Base-by-base conservation (phyloP, 1,140 invertebrate genomes). In the Papilio helenus region DNA sequence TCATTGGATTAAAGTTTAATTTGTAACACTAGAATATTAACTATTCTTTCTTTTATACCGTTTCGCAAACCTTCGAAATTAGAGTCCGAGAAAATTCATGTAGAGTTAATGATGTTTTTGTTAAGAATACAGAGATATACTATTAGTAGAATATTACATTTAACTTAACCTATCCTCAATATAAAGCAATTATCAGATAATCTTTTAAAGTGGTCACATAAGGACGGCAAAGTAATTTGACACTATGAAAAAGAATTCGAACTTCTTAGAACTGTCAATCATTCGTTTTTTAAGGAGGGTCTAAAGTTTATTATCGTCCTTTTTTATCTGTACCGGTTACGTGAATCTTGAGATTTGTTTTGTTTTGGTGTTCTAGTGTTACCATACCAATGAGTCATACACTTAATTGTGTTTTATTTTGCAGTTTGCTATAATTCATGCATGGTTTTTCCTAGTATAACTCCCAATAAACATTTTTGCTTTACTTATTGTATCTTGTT, bases 271-370 rank as follows among this genome's bases (percentile, higher is more conserved):
- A 68, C 61, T 68, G 61, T 68, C 61, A 68, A 68, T 68, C 61
- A 68, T 68, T 29, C 23, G 23, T 68, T 68, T 68, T 68, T 68
- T 29, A 68, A 29, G 61, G 26, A 29, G 61, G 61, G 12, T 29
- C 61, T 29, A 29, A 68, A 68, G 61, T 68, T 68, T 68, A 68
- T 61, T 61, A 61, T 61, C 26, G 61, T 23, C 61, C 61, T 68
- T 68, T 68, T 68, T 68, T 68, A 68, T 68, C 61, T 68, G 61
- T 68, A 29, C 61, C 29, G 61, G 61, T 29, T 68, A 68, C 61
- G 61, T 29, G 61, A 61, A 61, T 61, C 20, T 61, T 26, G 14
- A 61, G 58, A 29, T 29, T 3, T 68, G 61, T 68, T 68, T 68
- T 68, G 61, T 68, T 68, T 68, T 26, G 23, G 3, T 68, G 29